A percentile compares a stretch with the other conserved stretches of the same genome.
phyloP scores from a whole-genome alignment of 2,113 vertebrate genomes.

The Strix aluco region DNA sequence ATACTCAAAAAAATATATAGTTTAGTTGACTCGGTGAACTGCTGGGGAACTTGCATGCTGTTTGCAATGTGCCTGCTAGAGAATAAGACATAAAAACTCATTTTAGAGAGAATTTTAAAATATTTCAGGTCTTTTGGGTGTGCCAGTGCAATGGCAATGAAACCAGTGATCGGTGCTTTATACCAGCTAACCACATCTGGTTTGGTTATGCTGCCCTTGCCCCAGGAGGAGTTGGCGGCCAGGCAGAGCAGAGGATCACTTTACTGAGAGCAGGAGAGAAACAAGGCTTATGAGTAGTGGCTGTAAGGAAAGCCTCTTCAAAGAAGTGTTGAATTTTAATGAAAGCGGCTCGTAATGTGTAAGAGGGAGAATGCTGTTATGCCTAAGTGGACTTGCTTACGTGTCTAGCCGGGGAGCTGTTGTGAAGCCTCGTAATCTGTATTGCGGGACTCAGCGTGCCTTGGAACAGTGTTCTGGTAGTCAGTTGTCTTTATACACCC shows the following conservation, averaged over 20 bases:
- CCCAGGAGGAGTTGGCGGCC: not conserved
- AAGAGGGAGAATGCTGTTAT: not conserved
- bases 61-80: not conserved
- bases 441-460: not conserved
- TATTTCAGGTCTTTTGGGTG: not conserved
- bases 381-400: not conserved
- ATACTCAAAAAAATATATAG: not conserved
- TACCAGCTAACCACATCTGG: conserved; percentile 6
- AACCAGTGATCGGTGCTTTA: not conserved
- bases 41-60: not conserved
- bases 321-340: not conserved
- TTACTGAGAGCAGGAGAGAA: not conserved
- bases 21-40: not conserved
- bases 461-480: not conserved
- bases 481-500: not conserved
- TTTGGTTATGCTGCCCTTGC: not conserved
- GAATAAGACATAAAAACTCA: not conserved
- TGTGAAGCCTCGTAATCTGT: not conserved
- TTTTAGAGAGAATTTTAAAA: not conserved
- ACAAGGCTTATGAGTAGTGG: not conserved
- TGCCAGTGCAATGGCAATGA: not conserved
- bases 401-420: not conserved
- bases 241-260: not conserved
- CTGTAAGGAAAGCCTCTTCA: not conserved
- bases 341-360: not conserved